These are phyloP conservation scores for Campoletis raptor DNA, from an alignment of 2,888 invertebrate species.

Conservation along the genomic window DNA sequence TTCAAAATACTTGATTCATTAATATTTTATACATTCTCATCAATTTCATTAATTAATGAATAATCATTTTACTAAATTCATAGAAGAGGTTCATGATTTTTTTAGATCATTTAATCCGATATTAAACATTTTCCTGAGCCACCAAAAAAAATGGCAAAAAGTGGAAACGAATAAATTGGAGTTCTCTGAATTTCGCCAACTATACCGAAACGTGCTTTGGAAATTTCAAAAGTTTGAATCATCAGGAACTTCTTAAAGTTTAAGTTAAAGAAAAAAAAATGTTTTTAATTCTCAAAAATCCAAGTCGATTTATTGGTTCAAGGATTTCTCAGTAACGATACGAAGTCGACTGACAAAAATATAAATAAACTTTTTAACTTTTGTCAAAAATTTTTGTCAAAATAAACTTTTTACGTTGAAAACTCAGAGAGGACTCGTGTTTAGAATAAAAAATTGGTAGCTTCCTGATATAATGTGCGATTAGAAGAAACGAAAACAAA, in stretches of 20 bases:
- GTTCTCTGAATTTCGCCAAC: not conserved
- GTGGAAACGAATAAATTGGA: too few species aligned
- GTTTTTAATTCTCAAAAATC: not conserved
- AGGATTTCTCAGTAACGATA: not conserved
- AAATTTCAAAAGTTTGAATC: not conserved
- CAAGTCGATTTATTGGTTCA: not conserved
- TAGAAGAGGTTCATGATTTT: too few species aligned
- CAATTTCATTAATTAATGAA: too few species aligned
- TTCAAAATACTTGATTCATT: too few species aligned
- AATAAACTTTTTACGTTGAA: not conserved
- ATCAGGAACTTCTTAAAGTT: not conserved
- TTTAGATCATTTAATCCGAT: too few species aligned
- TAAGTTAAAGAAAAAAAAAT: too few species aligned
- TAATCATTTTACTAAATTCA: too few species aligned
- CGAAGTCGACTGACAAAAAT: not conserved
- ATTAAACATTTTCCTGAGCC: too few species aligned
- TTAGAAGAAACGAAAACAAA: not conserved
- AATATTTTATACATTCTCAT: too few species aligned
- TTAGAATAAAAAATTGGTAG: not conserved
- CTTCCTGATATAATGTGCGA: not conserved
- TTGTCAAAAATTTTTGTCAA: too few species aligned
- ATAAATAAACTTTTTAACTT: too few species aligned
- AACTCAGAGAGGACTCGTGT: not conserved
- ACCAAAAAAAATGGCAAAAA: too few species aligned
- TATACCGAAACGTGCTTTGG: not conserved